These are phyloP conservation scores for Deroptyus accipitrinus DNA, from an alignment of 2,113 vertebrate species.

Conservation along the genomic window DNA sequence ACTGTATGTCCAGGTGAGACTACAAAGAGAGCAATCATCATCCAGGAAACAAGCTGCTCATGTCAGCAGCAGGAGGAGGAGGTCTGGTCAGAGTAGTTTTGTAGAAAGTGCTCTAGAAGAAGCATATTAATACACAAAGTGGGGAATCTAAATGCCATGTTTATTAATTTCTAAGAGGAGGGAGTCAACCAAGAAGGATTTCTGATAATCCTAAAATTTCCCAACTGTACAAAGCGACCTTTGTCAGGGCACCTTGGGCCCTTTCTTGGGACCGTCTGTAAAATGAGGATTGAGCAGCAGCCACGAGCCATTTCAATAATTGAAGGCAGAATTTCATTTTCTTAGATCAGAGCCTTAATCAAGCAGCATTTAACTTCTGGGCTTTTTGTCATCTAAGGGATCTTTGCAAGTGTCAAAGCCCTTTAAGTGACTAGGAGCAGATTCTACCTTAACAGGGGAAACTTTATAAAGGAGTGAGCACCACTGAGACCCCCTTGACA, in stretches of 20 bases:
- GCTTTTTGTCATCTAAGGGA: slow-evolving; percentile 23
- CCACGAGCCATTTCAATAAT: slow-evolving; percentile 16
- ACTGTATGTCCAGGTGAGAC: background rate
- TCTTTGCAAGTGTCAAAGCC: slow-evolving; percentile 25
- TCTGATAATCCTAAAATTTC: background rate
- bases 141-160: background rate
- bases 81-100: background rate
- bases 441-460: background rate
- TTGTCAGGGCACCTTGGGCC: background rate
- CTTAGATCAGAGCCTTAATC: slow-evolving; percentile 53
- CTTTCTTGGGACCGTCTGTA: background rate
- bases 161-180: background rate
- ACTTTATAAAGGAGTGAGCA: background rate
- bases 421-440: background rate
- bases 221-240: background rate
- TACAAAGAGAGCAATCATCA: background rate
- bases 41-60: background rate
- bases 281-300: background rate
- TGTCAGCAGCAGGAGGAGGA: background rate
- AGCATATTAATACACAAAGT: background rate
- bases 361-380: slow-evolving; percentile 26
- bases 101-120: background rate
- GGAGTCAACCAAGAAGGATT: background rate
- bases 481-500: background rate
- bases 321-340: slow-evolving; percentile 51